Percentiles rank a stretch among this genome's conserved stretches.
Evolutionary conservation across 2,888 invertebrate species (phyloP).

Genomic region (Cloeon dipterum): DNA sequence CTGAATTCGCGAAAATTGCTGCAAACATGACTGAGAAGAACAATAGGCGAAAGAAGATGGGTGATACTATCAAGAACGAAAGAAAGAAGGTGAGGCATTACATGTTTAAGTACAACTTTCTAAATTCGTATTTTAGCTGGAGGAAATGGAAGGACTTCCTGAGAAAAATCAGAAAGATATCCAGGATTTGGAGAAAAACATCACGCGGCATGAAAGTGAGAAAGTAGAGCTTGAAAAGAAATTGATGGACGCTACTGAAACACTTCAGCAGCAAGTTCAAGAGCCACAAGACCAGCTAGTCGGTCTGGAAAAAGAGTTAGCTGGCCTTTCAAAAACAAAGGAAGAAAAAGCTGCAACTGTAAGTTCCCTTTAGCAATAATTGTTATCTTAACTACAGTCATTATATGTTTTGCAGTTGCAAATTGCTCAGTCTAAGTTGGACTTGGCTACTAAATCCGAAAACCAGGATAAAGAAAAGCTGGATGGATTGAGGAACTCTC

Average conservation of each 20-base stretch:
- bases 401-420: too few species aligned
- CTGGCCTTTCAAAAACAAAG: constrained; percentile 12
- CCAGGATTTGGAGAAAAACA: constrained; percentile 15
- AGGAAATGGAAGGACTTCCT: constrained; percentile 18
- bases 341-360: constrained; percentile 13
- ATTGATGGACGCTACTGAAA: constrained; percentile 15
- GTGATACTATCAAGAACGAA: constrained; percentile 29
- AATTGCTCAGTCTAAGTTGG: constrained; percentile 39
- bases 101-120: constrained; percentile 3
- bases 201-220: constrained; percentile 17
- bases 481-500: constrained; percentile 24
- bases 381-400: too few species aligned
- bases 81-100: constrained; percentile 28
- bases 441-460: constrained; percentile 45
- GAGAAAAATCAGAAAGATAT: constrained; percentile 18
- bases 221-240: constrained; percentile 18
- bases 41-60: constrained; percentile 24
- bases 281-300: constrained; percentile 21
- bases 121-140: constrained; percentile 10
- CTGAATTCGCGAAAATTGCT: constrained; percentile 30
- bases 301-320: constrained; percentile 17
- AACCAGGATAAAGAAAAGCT: constrained; percentile 38
- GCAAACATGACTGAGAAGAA: constrained; percentile 13
- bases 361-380: not conserved
- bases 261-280: constrained; percentile 20